Evolutionary conservation across 2,888 invertebrate genomes (phyloP).

Genomic region (Pyrochroa serraticornis): DNA sequence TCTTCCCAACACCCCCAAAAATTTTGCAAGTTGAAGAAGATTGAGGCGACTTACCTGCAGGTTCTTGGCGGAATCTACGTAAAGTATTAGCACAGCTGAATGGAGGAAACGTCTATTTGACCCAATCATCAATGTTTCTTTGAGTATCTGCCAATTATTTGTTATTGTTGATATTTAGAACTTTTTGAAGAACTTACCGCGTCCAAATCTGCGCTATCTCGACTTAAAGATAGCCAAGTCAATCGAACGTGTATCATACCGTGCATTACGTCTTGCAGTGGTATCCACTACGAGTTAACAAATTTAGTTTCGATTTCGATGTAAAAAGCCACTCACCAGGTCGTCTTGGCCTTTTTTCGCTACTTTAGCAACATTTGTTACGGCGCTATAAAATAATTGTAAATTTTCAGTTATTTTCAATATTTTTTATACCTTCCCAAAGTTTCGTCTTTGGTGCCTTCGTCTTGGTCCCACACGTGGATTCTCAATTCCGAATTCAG

Average conservation of each 20-base stretch:
- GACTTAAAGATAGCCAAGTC: conserved; percentile 84
- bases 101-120: conserved; percentile 42
- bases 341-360: conserved; percentile 73
- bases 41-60: conserved; percentile 73
- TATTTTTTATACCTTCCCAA: conserved; percentile 35
- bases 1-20: no score
- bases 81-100: conserved; percentile 80
- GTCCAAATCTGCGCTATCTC: conserved; percentile 72
- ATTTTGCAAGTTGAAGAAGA: background rate
- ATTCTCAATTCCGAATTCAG: conserved; percentile 34
- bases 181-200: conserved; percentile 63
- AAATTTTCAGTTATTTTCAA: background rate
- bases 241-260: conserved; percentile 89
- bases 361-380: conserved; percentile 70
- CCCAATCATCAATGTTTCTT: conserved; percentile 74
- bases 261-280: conserved; percentile 91
- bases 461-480: conserved; percentile 39
- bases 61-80: conserved; percentile 88
- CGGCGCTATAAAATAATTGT: conserved; percentile 63
- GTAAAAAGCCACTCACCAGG: conserved; percentile 62
- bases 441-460: conserved; percentile 40
- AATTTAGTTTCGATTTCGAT: conserved; percentile 13
- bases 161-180: conserved; percentile 36
- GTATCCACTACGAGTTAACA: conserved; percentile 77
- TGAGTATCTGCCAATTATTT: conserved; percentile 64